phyloP scores from a whole-genome alignment of 2,888 invertebrate genomes.

The Heliconius hortense region DNA sequence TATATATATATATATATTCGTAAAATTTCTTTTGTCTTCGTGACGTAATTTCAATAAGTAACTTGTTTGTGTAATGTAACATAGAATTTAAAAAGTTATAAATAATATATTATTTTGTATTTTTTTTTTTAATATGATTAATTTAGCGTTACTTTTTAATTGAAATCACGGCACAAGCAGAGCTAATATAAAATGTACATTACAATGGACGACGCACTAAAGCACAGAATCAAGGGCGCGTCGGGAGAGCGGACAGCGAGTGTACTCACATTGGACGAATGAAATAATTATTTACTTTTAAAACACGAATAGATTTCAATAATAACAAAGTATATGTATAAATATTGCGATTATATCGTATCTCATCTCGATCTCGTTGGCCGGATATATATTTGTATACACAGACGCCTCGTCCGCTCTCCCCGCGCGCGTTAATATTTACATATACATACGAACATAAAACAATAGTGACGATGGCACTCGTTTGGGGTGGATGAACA shows the following conservation, averaged over 20 bases:
- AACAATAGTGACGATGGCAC: constrained; percentile 78
- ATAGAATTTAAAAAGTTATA: not conserved
- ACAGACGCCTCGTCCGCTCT: constrained; percentile 63
- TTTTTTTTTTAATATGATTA: not conserved
- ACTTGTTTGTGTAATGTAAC: not conserved
- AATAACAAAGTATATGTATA: constrained; percentile 56
- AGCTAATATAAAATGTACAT: constrained; percentile 53
- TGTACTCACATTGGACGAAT: constrained; percentile 57
- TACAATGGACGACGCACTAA: constrained; percentile 65
- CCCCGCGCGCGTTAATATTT: constrained; percentile 64
- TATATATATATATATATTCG: constrained; percentile 36
- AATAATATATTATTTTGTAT: not conserved
- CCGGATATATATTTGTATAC: constrained; percentile 65
- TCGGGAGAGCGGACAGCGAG: constrained; percentile 62
- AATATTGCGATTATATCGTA: constrained; percentile 48
- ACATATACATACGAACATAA: constrained; percentile 74
- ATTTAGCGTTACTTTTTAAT: not conserved
- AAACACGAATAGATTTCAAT: constrained; percentile 46
- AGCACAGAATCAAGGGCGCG: constrained; percentile 50
- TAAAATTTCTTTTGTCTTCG: constrained; percentile 33
- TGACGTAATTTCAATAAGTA: constrained; percentile 31
- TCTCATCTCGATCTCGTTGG: constrained; percentile 53
- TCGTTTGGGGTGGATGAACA: constrained; percentile 76
- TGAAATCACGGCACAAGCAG: constrained; percentile 49
- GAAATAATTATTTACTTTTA: constrained; percentile 49